Evolutionary conservation across 1,140 invertebrate species (phyloP), one percentile per base, ranked within the genome.

Genomic region (Heliconius melpomene): DNA sequence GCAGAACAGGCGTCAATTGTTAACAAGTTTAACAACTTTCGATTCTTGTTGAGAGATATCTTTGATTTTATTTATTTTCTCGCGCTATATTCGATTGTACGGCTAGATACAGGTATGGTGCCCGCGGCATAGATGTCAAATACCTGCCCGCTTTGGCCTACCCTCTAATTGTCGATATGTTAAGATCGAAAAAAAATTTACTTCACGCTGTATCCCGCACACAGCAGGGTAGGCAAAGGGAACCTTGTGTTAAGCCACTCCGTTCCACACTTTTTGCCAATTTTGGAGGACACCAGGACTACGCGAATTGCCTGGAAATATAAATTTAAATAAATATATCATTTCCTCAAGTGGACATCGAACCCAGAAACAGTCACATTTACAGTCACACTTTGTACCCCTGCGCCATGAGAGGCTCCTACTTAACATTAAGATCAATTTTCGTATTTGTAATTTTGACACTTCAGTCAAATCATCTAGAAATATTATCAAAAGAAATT

Each of bases 21-120:
- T 93, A 93, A 93, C 91, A 92, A 89, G 90, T 88, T 92, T 93
- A 93, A 93, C 91, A 92, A 89, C 90, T 88, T 86, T 93, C 90
- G 92, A 93, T 92, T 92, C 91, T 91, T 89, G 91, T 91, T 90
- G 91, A 89, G 83, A 86, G 91, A 92, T 93, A 91, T 85, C 87
- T 92, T 91, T 90, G 90, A 92, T 90, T 91, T 89, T 89, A 85
- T 91, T 93, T 93, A 92, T 93, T 91, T 91, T 92, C 89, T 89
- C 85, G 87, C 86, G 87, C 86, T 89, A 88, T 86, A 87, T 87
- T 89, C 89, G 89, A 91, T 91, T 90, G 89, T 91, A 90, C 86
- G 85, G 87, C 87, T 90, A 86, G 88, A 90, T 89, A 87, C 83
- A 83, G 81, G 23, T 23, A 2, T 3, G n/a, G 23, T 86, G 87